phyloP scores from a whole-genome alignment of 53 echinoderm and acorn worm species.

The Zoroaster sp. region DNA sequence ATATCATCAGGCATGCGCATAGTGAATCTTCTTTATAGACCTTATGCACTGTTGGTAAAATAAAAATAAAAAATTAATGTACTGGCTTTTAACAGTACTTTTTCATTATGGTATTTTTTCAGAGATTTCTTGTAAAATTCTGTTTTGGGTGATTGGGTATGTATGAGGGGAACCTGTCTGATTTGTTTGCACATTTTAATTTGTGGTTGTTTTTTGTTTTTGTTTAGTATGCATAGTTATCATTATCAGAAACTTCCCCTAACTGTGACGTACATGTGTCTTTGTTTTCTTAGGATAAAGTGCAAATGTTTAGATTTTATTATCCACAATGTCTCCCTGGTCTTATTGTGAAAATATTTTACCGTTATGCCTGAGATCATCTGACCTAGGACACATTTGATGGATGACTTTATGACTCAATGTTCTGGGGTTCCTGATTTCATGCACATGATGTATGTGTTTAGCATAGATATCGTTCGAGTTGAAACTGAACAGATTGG shows the following conservation, averaged over 20 bases:
- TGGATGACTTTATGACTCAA: slow-evolving; percentile 14
- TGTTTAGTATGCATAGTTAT: neutral
- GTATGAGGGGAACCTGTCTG: no score
- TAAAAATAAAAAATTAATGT: no score
- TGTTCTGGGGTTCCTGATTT: slow-evolving; percentile 27
- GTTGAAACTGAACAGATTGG: slow-evolving; percentile 12
- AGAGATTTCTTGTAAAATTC: no score
- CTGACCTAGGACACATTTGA: neutral
- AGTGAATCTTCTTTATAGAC: no score
- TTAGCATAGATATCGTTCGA: slow-evolving; percentile 37
- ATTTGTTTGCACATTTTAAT: no score
- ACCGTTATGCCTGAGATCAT: neutral
- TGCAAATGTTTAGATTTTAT: no score
- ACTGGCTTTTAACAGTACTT: no score
- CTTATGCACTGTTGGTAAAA: no score
- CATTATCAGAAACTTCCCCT: neutral
- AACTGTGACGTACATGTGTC: neutral
- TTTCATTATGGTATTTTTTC: no score
- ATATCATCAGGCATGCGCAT: no score
- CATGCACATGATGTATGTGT: slow-evolving; percentile 35
- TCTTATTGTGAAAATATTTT: neutral
- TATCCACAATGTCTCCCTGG: no score
- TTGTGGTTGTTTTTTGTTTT: neutral
- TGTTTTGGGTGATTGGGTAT: no score
- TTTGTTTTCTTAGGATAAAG: neutral